These are phyloP conservation scores for Candidula unifasciata DNA, from an alignment of 2,888 invertebrate genomes.

Conservation along the genomic window DNA sequence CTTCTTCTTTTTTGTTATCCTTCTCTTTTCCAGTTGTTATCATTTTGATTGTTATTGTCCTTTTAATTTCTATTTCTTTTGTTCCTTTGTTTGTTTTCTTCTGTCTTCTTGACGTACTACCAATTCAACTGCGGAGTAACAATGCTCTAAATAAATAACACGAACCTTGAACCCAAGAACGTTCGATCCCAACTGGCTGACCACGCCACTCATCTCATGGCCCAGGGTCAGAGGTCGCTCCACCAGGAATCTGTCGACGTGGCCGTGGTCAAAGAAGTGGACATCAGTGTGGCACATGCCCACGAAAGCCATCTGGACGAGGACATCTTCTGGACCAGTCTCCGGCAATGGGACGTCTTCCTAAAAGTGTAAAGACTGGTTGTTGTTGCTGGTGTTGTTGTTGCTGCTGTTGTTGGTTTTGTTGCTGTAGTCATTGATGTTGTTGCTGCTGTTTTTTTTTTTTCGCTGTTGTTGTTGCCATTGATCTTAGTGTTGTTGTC, in stretches of 20 bases:
- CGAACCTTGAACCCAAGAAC: neutral
- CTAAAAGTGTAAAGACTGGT: neutral
- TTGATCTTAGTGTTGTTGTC: too few species aligned
- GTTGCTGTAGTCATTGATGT: too few species aligned
- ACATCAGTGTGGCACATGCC: conserved; percentile 20
- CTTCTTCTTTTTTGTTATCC: too few species aligned
- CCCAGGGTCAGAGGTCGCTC: neutral
- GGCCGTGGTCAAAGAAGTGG: conserved; percentile 10
- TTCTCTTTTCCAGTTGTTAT: too few species aligned
- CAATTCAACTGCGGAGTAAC: too few species aligned
- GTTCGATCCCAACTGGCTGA: neutral
- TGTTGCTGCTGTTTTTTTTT: too few species aligned
- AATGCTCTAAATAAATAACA: neutral
- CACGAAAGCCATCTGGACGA: conserved; percentile 21
- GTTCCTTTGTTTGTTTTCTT: too few species aligned
- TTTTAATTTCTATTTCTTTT: too few species aligned
- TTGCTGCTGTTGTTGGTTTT: too few species aligned
- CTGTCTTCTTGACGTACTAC: too few species aligned
- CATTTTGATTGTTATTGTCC: too few species aligned
- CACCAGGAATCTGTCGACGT: neutral
- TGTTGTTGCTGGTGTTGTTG: neutral
- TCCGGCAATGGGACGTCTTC: conserved; percentile 14
- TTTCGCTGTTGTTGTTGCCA: too few species aligned
- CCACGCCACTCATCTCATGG: conserved; percentile 21
- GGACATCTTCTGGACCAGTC: conserved; percentile 6